Conservation (phyloP, 2,797 vertebrate species). For the Percopsis omiscomaycus region DNA sequence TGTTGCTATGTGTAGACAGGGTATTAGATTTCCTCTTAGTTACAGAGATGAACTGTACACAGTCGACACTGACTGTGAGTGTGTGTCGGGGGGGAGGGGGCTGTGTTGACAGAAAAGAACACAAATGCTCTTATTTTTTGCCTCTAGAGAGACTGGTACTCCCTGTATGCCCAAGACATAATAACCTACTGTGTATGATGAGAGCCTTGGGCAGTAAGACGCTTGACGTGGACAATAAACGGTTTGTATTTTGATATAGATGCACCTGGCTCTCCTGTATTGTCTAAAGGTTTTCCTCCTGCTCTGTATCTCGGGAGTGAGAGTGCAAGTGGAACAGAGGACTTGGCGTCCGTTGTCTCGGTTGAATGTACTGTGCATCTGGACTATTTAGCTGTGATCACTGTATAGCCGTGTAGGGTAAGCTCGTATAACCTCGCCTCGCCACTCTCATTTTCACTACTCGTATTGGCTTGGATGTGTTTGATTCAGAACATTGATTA, state of each 20-base stretch:
- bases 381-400: conserved; percentile 1
- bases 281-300: no score
- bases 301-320: no score
- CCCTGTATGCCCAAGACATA: conserved; percentile 34
- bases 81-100: conserved; percentile 2
- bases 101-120: conserved; percentile 48
- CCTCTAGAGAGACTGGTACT: conserved; percentile 38
- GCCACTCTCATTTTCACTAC: conserved; percentile 41
- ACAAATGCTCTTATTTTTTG: conserved; percentile 61
- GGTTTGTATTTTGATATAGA: conserved; percentile 14
- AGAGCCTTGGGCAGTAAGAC: conserved; percentile 19
- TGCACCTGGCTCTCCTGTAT: conserved; percentile 3
- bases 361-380: not conserved
- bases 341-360: not conserved
- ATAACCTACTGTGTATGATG: conserved; percentile 36
- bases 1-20: conserved; percentile 17
- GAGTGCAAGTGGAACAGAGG: no score
- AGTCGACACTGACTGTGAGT: conserved; percentile 5
- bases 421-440: conserved; percentile 46
- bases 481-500: conserved; percentile 48
- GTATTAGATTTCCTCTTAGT: conserved; percentile 60
- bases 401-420: not conserved
- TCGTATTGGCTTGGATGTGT: conserved; percentile 39
- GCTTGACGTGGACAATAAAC: no score
- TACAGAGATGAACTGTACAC: conserved; percentile 44